Base-by-base conservation (phyloP, 2,888 invertebrate genomes). In the Tridacna gigas region DNA sequence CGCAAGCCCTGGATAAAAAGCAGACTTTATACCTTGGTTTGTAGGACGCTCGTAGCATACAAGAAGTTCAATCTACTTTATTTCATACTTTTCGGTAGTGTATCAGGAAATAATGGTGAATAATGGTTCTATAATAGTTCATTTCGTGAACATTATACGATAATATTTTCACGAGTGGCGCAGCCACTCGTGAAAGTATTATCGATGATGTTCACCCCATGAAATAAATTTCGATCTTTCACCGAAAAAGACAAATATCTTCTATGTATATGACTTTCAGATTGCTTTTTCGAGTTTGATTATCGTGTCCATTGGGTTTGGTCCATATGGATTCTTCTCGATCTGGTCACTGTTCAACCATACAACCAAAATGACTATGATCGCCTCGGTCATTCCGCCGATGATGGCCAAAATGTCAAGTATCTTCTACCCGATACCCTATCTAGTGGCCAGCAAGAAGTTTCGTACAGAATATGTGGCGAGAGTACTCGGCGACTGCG, bases 321-420 rank as follows among this genome's bases (percentile, higher is more conserved):
- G 90, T 11, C 91, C 93, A 0, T 94, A 94, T 65, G 93, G 91
- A 0, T 90, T 90, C 61, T 89, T 93, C n/a, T 90, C 92, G 37
- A 22, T 92, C 20, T 94, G 93, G 93, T 89, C 93, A 0, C 85
- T 93, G 51, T 88, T 93, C 77, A 86, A 84, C 18, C 88, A 89
- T 60, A 88, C 89, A 0, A 77, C 80, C 12, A 80, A 89, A 22
- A 91, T 94, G 13, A 91, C 94, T 9, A 88, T 89, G 74, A 66
- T 91, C 26, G 89, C 93, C 63, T 92, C 93, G 4, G 87, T 93
- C 5, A 79, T 93, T 18, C 94, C 94, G 12, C 93, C 94, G 0
- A 86, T 94, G 7, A 86, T 91, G 65, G 93, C 93, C 71, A 94
- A 94, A 83, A 87, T 90, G 9, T 93, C 92, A 13, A 91, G 92